phyloP scores from a whole-genome alignment of 2,113 vertebrate species.

The Turnix velox region DNA sequence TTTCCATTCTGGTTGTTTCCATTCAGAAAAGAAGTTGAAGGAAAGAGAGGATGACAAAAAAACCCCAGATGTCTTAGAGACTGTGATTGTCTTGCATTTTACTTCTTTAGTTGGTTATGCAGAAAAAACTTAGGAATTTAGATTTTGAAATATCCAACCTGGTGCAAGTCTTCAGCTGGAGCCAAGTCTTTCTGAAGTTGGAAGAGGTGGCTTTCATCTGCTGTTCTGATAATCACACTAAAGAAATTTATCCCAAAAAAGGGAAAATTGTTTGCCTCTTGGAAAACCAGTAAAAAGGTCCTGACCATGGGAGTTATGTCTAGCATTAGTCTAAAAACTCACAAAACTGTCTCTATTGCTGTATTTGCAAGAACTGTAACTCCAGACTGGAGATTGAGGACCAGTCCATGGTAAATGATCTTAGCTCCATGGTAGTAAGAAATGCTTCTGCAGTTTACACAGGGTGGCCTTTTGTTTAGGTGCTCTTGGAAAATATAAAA shows the following conservation, averaged over 20 bases:
- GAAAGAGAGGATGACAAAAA: neutral
- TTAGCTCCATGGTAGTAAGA: neutral
- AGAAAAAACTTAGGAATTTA: neutral
- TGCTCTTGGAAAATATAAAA: neutral
- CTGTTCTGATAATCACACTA: neutral
- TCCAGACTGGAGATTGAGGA: neutral
- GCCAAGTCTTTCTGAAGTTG: too few species aligned
- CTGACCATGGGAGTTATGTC: neutral
- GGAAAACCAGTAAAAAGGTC: neutral
- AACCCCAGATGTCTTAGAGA: neutral
- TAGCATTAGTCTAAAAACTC: neutral
- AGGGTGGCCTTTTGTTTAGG: neutral
- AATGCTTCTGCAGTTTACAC: neutral
- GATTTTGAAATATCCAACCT: accelerated
- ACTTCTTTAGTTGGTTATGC: neutral
- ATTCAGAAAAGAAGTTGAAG: conserved; percentile 2
- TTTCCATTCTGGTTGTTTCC: neutral
- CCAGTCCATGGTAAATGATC: neutral
- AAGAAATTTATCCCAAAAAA: neutral
- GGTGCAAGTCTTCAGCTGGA: accelerated
- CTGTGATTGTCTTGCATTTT: neutral
- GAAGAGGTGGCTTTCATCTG: neutral
- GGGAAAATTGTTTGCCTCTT: neutral
- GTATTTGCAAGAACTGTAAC: neutral
- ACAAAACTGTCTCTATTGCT: neutral